Percentiles rank a stretch among this genome's conserved stretches.
Conservation (phyloP, 2,888 invertebrate species). For the Sipha maydis region DNA sequence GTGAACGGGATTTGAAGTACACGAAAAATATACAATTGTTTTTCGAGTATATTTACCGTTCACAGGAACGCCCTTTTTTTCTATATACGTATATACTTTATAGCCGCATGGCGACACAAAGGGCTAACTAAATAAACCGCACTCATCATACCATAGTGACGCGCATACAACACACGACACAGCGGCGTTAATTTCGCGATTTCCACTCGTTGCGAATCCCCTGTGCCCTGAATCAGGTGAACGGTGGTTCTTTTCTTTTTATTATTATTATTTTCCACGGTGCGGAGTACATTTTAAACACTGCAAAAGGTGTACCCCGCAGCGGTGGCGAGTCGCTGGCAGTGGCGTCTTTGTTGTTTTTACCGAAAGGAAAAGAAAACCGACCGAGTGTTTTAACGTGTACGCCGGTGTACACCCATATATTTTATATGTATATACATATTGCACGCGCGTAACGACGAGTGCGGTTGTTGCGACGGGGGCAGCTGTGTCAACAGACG, state of each 20-base stretch:
- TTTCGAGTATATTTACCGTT: no score
- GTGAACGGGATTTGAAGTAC: background rate
- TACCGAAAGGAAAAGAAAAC: slow-evolving; percentile 18
- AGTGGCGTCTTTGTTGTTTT: slow-evolving; percentile 17
- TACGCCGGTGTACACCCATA: no score
- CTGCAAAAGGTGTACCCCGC: slow-evolving; percentile 1
- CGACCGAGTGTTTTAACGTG: background rate
- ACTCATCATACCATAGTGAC: background rate
- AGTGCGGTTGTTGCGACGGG: background rate
- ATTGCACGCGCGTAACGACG: background rate
- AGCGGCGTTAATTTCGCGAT: background rate
- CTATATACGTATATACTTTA: no score
- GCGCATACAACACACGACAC: background rate
- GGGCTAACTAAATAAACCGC: background rate
- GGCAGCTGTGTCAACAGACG: slow-evolving; percentile 58
- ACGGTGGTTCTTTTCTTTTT: slow-evolving; percentile 8
- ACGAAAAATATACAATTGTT: background rate
- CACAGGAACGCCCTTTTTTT: no score
- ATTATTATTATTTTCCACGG: background rate
- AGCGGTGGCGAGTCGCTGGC: background rate
- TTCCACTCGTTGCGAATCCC: background rate
- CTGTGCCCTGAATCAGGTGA: slow-evolving; percentile 33
- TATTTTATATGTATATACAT: background rate
- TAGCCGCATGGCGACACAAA: background rate
- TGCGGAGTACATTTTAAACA: no score